phyloP scores from a whole-genome alignment of 2,113 vertebrate species.

The Tragulus kanchil region DNA sequence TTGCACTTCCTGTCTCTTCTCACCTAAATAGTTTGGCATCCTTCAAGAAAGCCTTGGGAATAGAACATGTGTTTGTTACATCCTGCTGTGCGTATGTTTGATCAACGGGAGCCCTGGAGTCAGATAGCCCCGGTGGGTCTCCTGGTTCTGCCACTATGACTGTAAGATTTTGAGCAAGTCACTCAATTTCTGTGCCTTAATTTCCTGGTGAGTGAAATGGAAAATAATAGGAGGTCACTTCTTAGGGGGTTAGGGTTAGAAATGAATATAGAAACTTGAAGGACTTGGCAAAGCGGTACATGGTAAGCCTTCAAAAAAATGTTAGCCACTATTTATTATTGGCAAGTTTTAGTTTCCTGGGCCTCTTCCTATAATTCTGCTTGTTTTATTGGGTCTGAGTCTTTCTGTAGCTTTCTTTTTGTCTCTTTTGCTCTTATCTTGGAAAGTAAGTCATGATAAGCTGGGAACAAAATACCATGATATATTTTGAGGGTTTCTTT shows the following conservation, averaged over 20 bases:
- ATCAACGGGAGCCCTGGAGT: background rate
- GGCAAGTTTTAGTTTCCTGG: too few species aligned
- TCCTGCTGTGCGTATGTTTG: background rate
- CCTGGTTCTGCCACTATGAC: background rate
- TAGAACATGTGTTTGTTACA: background rate
- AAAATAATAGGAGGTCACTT: background rate
- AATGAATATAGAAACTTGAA: background rate
- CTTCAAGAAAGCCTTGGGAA: background rate
- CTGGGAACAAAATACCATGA: background rate
- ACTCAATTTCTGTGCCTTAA: background rate
- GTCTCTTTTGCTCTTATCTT: background rate
- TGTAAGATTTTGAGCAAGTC: background rate
- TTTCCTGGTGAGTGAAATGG: background rate
- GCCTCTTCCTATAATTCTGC: background rate
- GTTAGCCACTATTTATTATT: background rate
- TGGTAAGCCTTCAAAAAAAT: background rate
- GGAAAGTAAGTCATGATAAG: background rate
- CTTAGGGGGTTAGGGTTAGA: background rate
- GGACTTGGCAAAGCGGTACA: background rate
- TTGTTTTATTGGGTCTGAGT: background rate
- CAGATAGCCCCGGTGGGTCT: fast-evolving
- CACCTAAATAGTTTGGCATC: background rate
- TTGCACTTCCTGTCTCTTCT: background rate
- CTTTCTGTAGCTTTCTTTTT: background rate
- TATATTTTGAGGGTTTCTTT: background rate